Evolutionary conservation across 1,140 invertebrate species (phyloP).

Genomic region (Eulimnadia texana): DNA sequence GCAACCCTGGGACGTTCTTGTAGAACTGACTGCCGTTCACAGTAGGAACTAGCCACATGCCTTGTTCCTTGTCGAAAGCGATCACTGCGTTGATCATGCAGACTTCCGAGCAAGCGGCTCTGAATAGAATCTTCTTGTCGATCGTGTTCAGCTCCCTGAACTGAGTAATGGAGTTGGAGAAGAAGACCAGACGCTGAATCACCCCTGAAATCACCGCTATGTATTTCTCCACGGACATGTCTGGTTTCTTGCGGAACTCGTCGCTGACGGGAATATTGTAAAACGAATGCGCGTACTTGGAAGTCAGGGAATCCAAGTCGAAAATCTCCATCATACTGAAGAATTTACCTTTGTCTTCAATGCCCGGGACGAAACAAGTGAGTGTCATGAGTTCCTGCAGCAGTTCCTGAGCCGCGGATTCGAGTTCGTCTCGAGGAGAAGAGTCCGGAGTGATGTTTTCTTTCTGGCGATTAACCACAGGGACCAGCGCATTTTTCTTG

Average conservation of each 20-base stretch:
- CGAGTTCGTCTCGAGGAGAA: not conserved
- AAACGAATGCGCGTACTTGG: not conserved
- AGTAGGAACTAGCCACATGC: not conserved
- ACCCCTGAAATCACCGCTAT: not conserved
- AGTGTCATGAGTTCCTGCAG: not conserved
- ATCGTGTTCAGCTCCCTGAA: not conserved
- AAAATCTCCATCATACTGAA: not conserved
- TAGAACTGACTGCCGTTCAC: not conserved
- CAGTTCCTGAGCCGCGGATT: not conserved
- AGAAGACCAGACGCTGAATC: not conserved
- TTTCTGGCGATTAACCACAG: not conserved
- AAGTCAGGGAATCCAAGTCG: not conserved
- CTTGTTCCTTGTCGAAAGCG: not conserved
- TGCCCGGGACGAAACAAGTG: not conserved
- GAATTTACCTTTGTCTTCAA: not conserved
- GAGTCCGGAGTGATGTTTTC: too few species aligned
- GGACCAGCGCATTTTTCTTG: not conserved
- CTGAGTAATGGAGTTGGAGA: not conserved
- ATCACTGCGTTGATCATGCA: not conserved
- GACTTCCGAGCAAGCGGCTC: not conserved
- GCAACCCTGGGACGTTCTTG: not conserved
- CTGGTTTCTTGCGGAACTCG: not conserved
- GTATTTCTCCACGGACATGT: not conserved
- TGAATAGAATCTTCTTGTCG: not conserved
- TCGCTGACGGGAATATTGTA: not conserved